A percentile compares a stretch with the other conserved stretches of the same genome.
These are phyloP conservation scores for Barnardius zonarius DNA, from an alignment of 2,113 vertebrate genomes.

Conservation along the genomic window DNA sequence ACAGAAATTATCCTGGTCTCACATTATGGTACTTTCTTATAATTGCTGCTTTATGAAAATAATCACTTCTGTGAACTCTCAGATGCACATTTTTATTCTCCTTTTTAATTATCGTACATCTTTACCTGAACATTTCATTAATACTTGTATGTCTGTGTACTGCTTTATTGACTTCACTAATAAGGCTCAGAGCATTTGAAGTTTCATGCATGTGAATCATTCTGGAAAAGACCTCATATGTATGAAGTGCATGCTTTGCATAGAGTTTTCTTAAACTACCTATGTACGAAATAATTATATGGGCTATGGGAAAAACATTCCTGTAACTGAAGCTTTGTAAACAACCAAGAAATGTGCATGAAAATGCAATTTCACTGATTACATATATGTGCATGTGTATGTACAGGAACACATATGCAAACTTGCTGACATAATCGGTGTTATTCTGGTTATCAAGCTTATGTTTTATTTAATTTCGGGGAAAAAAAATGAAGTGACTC, in stretches of 20 bases:
- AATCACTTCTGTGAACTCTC: neutral
- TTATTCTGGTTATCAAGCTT: neutral
- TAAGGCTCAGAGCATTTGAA: neutral
- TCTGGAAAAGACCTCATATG: neutral
- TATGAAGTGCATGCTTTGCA: neutral
- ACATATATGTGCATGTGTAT: neutral
- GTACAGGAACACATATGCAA: neutral
- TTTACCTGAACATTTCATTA: neutral
- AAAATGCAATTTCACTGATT: neutral
- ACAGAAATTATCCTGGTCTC: neutral
- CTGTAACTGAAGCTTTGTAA: neutral
- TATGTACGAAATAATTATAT: neutral
- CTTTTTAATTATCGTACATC: neutral
- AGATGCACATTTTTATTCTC: neutral
- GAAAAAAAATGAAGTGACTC: neutral
- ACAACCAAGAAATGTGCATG: neutral
- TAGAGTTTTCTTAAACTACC: neutral
- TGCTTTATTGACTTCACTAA: neutral
- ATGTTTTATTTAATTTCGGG: neutral
- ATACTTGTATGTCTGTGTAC: neutral
- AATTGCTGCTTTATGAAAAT: neutral
- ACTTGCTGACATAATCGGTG: neutral
- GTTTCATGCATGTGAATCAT: neutral
- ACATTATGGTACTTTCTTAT: neutral
- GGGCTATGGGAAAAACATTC: neutral